Conservation (phyloP, 2,797 vertebrate genomes). For the Orestias chungarensis region DNA sequence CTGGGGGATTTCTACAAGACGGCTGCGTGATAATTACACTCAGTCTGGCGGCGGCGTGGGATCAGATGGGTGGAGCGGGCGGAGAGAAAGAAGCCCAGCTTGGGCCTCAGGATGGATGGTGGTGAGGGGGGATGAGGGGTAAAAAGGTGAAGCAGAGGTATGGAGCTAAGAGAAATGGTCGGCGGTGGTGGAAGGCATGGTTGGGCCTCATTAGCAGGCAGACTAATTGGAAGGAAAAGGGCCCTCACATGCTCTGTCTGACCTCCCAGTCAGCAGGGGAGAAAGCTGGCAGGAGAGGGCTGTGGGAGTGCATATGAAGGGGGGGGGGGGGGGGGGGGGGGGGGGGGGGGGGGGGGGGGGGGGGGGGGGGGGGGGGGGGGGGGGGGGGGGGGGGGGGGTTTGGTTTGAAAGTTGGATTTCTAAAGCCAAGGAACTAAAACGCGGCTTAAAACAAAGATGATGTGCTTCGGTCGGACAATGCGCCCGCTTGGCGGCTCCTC, state of each 20-base stretch:
- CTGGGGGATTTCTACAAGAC: constrained; percentile 35
- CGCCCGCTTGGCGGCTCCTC: constrained; percentile 41
- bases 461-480: constrained; percentile 6
- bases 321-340: neutral
- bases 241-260: constrained; percentile 80
- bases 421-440: constrained; percentile 53
- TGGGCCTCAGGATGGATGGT: constrained; percentile 48
- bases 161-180: constrained; percentile 56
- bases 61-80: constrained; percentile 46
- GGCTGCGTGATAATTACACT: constrained; percentile 75
- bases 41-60: constrained; percentile 42
- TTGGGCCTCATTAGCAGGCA: constrained; percentile 79
- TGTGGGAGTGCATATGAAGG: constrained; percentile 11
- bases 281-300: constrained; percentile 30
- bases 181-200: constrained; percentile 54
- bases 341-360: constrained; percentile 6
- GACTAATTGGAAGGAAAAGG: constrained; percentile 83
- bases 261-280: constrained; percentile 79
- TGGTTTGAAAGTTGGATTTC: constrained; percentile 48
- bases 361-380: neutral
- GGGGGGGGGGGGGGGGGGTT: neutral
- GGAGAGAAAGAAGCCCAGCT: constrained; percentile 36
- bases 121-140: neutral
- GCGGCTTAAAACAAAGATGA: constrained; percentile 42
- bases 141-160: constrained; percentile 38